A percentile compares a stretch with the other conserved stretches of the same genome.
phyloP scores from a whole-genome alignment of 2,888 invertebrate genomes.

The Sympetrum striolatum region DNA sequence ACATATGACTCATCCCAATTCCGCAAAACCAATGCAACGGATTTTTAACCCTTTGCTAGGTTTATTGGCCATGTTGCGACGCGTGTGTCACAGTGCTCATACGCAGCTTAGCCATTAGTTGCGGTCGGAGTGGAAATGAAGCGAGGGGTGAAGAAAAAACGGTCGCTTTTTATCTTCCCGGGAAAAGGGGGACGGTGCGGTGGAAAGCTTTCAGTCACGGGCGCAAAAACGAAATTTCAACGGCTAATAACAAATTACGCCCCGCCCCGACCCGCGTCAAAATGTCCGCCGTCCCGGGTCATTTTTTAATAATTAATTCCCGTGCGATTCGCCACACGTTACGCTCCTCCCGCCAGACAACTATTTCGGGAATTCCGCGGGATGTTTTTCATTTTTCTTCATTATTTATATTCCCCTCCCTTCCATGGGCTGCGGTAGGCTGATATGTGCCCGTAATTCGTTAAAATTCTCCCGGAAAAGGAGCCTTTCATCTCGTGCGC shows the following conservation, averaged over 20 bases:
- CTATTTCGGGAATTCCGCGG: slow-evolving; percentile 22
- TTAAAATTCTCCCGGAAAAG: background rate
- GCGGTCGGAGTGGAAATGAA: slow-evolving; percentile 19
- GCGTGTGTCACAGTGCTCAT: background rate
- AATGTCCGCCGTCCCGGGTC: background rate
- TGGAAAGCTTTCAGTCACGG: slow-evolving; percentile 39
- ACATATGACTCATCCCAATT: background rate
- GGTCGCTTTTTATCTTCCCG: too few species aligned
- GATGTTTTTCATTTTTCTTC: background rate
- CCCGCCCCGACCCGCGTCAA: background rate
- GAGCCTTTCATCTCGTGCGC: slow-evolving; percentile 27
- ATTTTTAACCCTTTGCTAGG: slow-evolving; percentile 14
- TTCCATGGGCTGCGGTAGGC: background rate
- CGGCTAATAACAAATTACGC: slow-evolving; percentile 41
- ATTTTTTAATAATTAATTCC: slow-evolving; percentile 40
- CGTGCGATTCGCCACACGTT: slow-evolving; percentile 3
- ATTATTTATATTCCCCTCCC: slow-evolving; percentile 8
- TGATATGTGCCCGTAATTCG: slow-evolving; percentile 21
- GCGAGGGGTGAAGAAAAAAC: background rate
- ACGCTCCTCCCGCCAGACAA: slow-evolving; percentile 6
- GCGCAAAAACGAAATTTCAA: slow-evolving; percentile 40
- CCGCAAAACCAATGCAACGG: slow-evolving; percentile 7
- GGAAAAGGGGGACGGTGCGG: background rate
- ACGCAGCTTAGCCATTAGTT: slow-evolving; percentile 23
- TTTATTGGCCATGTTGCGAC: slow-evolving; percentile 20